Evolutionary conservation across 2,113 vertebrate species (phyloP).

Genomic region (Callaeas wilsoni): DNA sequence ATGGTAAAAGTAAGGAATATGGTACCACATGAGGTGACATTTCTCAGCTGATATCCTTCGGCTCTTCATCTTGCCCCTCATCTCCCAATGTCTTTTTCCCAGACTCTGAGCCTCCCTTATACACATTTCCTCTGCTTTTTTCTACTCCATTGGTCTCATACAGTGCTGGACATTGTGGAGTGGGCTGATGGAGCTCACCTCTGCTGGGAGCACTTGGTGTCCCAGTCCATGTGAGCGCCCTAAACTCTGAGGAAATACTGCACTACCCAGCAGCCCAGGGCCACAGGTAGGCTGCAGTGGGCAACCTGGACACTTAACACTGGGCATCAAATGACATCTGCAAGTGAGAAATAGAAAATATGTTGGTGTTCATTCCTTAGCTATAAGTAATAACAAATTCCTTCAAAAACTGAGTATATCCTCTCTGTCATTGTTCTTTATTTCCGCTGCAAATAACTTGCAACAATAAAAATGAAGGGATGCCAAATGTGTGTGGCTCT

Average conservation of each 20-base stretch:
- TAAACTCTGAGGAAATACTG: not conserved
- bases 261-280: not conserved
- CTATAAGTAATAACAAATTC: not conserved
- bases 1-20: not conserved
- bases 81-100: not conserved
- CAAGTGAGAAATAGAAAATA: not conserved
- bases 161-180: not conserved
- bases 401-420: not conserved
- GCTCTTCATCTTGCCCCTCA: not conserved
- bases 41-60: not conserved
- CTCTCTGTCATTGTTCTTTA: constrained; percentile 34
- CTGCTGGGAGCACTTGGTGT: not conserved
- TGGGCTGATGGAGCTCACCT: accelerated
- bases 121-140: not conserved
- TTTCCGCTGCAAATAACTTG: constrained; percentile 5
- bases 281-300: not conserved
- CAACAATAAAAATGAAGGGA: constrained; percentile 34
- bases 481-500: constrained; percentile 8
- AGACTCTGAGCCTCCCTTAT: not conserved
- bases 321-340: not conserved
- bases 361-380: not conserved
- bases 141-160: not conserved
- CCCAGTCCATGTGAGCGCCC: accelerated
- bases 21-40: not conserved
- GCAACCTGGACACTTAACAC: accelerated